A percentile compares a stretch with the other conserved stretches of the same genome.
These are phyloP conservation scores for Bombyx huttoni DNA, from an alignment of 2,888 invertebrate genomes.

Conservation along the genomic window DNA sequence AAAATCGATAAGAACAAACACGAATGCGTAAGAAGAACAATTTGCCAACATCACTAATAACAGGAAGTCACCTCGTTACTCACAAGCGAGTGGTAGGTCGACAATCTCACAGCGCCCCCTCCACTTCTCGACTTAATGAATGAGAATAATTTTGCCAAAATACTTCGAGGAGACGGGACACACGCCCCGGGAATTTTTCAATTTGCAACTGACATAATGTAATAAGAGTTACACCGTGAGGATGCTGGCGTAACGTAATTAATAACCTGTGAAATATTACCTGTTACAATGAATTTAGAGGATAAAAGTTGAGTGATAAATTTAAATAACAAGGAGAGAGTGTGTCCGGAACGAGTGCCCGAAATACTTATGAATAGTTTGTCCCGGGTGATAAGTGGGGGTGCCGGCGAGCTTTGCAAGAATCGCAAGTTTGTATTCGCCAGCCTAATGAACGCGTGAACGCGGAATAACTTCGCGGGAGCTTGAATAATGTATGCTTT, in stretches of 20 bases:
- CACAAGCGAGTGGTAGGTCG: constrained; percentile 65
- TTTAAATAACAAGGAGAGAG: constrained; percentile 62
- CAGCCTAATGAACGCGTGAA: constrained; percentile 69
- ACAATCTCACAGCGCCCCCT: constrained; percentile 62
- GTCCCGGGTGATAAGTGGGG: constrained; percentile 56
- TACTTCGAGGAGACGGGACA: constrained; percentile 69
- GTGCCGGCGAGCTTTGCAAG: constrained; percentile 40
- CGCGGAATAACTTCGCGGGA: constrained; percentile 65
- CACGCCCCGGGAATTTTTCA: constrained; percentile 72
- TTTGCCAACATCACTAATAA: constrained; percentile 66
- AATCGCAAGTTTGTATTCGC: constrained; percentile 58
- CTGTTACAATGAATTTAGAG: constrained; percentile 70
- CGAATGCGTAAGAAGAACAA: constrained; percentile 57
- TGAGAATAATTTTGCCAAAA: constrained; percentile 71
- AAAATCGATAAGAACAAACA: constrained; percentile 32
- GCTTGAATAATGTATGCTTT: constrained; percentile 71
- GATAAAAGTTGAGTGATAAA: constrained; percentile 72
- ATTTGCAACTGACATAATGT: constrained; percentile 72
- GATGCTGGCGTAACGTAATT: constrained; percentile 66
- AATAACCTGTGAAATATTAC: constrained; percentile 71
- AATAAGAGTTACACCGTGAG: constrained; percentile 70
- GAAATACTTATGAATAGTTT: constrained; percentile 67
- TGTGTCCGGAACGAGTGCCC: constrained; percentile 35
- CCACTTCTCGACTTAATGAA: constrained; percentile 68
- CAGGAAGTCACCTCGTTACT: constrained; percentile 68